Conservation (phyloP, 2,797 vertebrate genomes). For the Muscicapa comitata region DNA sequence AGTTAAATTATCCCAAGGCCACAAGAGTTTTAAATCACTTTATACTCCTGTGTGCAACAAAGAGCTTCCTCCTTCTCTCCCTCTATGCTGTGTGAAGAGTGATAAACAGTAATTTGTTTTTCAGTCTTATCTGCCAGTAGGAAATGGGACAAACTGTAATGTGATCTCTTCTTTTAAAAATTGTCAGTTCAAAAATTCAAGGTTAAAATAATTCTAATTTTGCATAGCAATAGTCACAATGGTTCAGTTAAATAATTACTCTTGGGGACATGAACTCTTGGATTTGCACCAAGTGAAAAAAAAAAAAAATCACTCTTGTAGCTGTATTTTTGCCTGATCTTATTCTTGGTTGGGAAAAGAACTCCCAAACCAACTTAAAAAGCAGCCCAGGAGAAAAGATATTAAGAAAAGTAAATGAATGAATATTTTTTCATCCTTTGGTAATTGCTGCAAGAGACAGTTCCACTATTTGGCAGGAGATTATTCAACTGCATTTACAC, state of each 20-base stretch:
- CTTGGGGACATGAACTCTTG: not conserved
- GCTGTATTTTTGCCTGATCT: not conserved
- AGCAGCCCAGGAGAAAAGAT: not conserved
- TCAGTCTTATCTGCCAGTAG: not conserved
- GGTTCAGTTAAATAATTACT: slow-evolving; percentile 42
- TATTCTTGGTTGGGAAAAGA: not conserved
- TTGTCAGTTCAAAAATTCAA: slow-evolving; percentile 37
- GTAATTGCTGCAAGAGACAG: not conserved
- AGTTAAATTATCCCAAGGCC: slow-evolving; percentile 20
- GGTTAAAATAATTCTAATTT: slow-evolving; percentile 56
- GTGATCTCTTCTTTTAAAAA: not conserved
- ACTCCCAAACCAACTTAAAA: not conserved
- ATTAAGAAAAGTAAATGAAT: not conserved
- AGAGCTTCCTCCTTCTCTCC: not conserved
- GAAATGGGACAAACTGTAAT: slow-evolving; percentile 20
- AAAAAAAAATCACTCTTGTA: not conserved
- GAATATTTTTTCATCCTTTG: not conserved
- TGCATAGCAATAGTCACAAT: slow-evolving; percentile 16
- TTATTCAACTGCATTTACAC: not conserved
- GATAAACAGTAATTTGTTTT: slow-evolving; percentile 48
- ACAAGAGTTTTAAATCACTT: not conserved
- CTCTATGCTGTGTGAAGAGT: slow-evolving; percentile 6
- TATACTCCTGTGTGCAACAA: not conserved
- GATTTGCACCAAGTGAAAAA: not conserved
- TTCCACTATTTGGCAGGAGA: not conserved